These are phyloP conservation scores for Pyrocoelia pectoralis DNA, from an alignment of 2,888 invertebrate genomes.

Conservation along the genomic window DNA sequence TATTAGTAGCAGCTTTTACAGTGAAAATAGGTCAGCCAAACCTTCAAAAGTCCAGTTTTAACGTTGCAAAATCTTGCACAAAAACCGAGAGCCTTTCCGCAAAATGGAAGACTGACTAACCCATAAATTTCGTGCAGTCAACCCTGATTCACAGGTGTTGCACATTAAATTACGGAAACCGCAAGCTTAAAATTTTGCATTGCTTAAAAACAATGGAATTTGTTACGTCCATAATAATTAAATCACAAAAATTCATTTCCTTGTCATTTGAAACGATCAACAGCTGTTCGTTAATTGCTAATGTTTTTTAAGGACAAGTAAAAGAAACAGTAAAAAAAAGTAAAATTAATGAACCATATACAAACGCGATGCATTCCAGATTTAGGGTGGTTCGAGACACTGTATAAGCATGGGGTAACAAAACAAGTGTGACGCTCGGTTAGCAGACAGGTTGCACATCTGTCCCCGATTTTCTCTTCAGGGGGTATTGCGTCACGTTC, in stretches of 20 bases:
- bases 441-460: constrained; percentile 42
- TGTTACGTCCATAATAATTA: neutral
- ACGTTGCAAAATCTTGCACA: neutral
- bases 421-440: constrained; percentile 34
- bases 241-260: neutral
- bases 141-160: constrained; percentile 1
- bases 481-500: constrained; percentile 34
- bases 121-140: neutral
- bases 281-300: neutral
- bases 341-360: constrained; percentile 31
- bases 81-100: neutral
- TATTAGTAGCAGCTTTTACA: no score
- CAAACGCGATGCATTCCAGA: constrained; percentile 29
- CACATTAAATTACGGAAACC: neutral
- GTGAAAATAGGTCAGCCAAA: neutral
- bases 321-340: constrained; percentile 10
- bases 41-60: no score
- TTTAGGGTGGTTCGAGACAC: constrained; percentile 28
- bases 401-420: constrained; percentile 36
- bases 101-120: neutral
- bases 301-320: neutral
- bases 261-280: neutral
- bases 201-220: no score
- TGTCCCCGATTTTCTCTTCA: constrained; percentile 39
- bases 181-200: neutral